Evolutionary conservation across 2,888 invertebrate genomes (phyloP), one percentile per base, ranked within the genome.

Genomic region (Cantharis nigra): DNA sequence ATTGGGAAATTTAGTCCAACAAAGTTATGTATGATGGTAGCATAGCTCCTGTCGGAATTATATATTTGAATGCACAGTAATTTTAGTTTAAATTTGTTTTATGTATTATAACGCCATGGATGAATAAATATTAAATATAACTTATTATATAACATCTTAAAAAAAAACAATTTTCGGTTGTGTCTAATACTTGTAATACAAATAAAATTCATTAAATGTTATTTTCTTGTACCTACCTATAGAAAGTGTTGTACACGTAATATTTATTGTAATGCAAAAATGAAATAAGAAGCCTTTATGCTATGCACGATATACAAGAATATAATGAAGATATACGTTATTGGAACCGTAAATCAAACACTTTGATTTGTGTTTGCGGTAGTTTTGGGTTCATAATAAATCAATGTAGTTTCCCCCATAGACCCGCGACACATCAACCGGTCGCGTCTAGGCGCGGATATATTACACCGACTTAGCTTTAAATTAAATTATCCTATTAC

Each of bases 341-440:
- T 86, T 85, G 85, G 84, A 83, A 82, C 83, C 82, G 86, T 87
- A 87, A 85, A 87, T 87, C 87, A 86, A 82, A 81, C 73, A 76
- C 79, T 85, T 85, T 86, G 86, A 87, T 86, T 86, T 86, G 86
- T 86, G 86, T 84, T 84, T 85, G 86, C 83, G 86, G 86, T 85
- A 83, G 85, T 85, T 85, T 85, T 82, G 84, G 85, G 83, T 83
- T 83, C 83, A 82, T 85, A 83, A 86, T 87, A 87, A 87, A 87
- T 87, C 87, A 87, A 84, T 81, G 83, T 80, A 82, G 83, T 82
- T 82, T 80, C 81, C 82, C 82, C 26, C 77, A 75, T 81, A 79
- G 82, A 82, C 79, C 49, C 81, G 79, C 81, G 82, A 81, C 82
- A 80, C 80, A 79, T 83, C 81, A 77, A 81, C 78, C 80, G 79